Base-by-base conservation (phyloP, 2,888 invertebrate species). In the Drosophila heteroneura region DNA sequence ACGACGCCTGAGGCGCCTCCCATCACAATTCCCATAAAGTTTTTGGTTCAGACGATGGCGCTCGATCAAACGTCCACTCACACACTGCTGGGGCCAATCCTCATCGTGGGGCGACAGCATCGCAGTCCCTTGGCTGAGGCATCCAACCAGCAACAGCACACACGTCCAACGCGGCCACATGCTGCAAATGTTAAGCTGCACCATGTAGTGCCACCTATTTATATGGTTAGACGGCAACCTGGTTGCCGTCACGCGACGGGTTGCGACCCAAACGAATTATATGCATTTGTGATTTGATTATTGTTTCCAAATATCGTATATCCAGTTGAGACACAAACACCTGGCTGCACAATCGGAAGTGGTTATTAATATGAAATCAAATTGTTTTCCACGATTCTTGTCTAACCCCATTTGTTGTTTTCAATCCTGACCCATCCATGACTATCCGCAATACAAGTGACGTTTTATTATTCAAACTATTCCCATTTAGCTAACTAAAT, bases 1-100 rank as follows among this genome's bases (percentile, higher is more conserved):
- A 6, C 93, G 93, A 67, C 95, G 92, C 28, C 60, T 85, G 0
- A 22, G 16, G 1, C 88, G 81, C 30, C 35, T 10, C 12, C 14
- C 14, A 2, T 3, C 41, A n/a, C 82, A 84, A 7, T 41, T 52
- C 0, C 69, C 79, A 61, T 84, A 86, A 2, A 86, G 35, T 9
- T 59, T 12, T 7, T 33, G 39, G 44, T 84, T 89, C 7, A 85
- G 47, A 0, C 73, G 66, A 78, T 80, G 64, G 0, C 80, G 84
- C 6, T 68, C 52, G 10, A 85, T 82, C 32, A 85, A 44, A 12
- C 68, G 71, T 3, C 44, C 3, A 52, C 84, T 89, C 0, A 85
- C 79, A 72, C 84, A 89, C 1, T 54, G 35, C 1, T 19, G 37
- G 0, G 41, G 7, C 9, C 28, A 28, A 7, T 54, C 5, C 12